phyloP scores from a whole-genome alignment of 2,113 vertebrate species.

The Progne subis region DNA sequence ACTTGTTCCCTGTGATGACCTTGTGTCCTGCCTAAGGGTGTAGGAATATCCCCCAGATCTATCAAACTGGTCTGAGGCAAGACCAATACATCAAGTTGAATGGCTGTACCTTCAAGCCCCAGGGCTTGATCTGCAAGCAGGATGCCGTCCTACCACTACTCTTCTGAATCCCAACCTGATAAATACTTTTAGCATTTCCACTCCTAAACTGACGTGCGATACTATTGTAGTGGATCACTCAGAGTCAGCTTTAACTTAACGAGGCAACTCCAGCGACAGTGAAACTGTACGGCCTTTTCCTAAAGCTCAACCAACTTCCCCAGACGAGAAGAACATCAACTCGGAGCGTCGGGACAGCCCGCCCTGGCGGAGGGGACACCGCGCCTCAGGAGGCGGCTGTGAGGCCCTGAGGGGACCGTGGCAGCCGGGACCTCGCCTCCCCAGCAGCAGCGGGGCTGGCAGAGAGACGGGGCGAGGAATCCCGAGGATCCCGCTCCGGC shows the following conservation, averaged over 20 bases:
- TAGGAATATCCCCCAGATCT: not conserved
- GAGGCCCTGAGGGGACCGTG: not conserved
- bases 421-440: not conserved
- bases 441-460: no score
- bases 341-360: not conserved
- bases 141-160: accelerated
- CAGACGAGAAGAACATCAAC: accelerated
- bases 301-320: not conserved
- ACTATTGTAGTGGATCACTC: accelerated
- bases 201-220: accelerated
- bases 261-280: accelerated
- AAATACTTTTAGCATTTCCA: not conserved
- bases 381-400: not conserved
- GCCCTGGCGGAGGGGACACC: accelerated
- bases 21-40: no score
- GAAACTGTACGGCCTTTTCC: not conserved
- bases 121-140: not conserved
- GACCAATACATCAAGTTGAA: accelerated
- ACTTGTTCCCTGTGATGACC: not conserved
- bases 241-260: not conserved
- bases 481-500: accelerated
- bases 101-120: not conserved
- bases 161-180: not conserved
- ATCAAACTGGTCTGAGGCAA: not conserved
- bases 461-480: no score